These are phyloP conservation scores for Leptinotarsa texana DNA, from an alignment of 1,140 invertebrate genomes.

Conservation along the genomic window DNA sequence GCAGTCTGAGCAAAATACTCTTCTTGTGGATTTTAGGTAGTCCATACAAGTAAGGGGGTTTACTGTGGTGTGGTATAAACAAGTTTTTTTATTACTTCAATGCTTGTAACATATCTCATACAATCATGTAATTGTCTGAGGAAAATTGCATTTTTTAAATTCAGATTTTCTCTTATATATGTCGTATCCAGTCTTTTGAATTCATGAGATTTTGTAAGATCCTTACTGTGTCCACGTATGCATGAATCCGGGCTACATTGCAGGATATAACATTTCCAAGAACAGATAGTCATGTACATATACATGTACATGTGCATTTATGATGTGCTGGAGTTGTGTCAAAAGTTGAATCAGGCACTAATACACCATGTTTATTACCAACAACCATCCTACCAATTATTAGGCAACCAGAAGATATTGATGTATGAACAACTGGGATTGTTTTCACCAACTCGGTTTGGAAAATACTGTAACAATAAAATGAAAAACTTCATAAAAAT, in stretches of 20 bases:
- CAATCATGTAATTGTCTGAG: no score
- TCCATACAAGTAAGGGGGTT: no score
- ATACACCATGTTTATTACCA: conserved; percentile 88
- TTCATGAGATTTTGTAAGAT: no score
- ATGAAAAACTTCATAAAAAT: not conserved
- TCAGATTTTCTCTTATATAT: no score
- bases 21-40: no score
- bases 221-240: conserved; percentile 84
- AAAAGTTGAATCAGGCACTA: conserved; percentile 90
- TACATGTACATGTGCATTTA: conserved; percentile 91
- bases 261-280: conserved; percentile 97
- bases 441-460: conserved; percentile 91
- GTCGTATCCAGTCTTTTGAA: no score
- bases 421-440: conserved; percentile 94
- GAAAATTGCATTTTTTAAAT: no score
- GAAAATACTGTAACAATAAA: conserved; percentile 71
- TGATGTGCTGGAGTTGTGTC: conserved; percentile 93
- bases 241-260: conserved; percentile 97
- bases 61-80: no score
- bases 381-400: conserved; percentile 82
- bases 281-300: conserved; percentile 95
- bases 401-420: conserved; percentile 89
- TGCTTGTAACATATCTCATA: no score
- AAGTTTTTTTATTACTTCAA: no score
- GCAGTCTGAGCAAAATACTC: no score